phyloP scores from a whole-genome alignment of 2,888 invertebrate species.

The Andrena bicolor region DNA sequence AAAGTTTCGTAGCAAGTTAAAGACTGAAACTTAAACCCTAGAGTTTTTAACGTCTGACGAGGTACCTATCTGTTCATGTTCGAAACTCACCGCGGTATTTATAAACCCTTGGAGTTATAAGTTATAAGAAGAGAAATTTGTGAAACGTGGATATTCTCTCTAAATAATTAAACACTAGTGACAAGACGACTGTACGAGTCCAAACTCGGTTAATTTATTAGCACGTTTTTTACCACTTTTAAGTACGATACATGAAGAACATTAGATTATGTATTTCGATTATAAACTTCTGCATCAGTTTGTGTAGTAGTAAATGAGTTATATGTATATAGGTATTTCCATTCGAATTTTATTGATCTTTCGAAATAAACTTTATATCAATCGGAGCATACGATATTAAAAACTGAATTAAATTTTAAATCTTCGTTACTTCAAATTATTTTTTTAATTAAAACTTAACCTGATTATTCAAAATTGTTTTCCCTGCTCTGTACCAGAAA shows the following conservation, averaged over 20 bases:
- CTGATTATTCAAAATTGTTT: no score
- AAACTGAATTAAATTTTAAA: neutral
- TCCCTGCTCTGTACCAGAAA: no score
- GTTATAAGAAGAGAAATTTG: constrained; percentile 10
- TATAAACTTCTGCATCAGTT: no score
- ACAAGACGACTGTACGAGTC: neutral
- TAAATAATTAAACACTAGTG: constrained; percentile 53
- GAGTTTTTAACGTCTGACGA: constrained; percentile 5
- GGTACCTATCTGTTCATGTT: neutral
- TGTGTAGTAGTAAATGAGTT: no score
- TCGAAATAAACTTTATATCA: neutral
- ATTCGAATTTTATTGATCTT: neutral
- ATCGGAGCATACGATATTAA: neutral
- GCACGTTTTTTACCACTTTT: neutral
- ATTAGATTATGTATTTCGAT: no score
- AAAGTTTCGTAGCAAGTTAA: constrained; percentile 15
- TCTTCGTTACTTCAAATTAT: neutral
- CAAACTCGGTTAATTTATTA: neutral
- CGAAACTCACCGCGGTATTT: constrained; percentile 27
- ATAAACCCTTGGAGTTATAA: constrained; percentile 30
- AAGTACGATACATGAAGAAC: neutral
- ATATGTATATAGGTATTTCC: neutral
- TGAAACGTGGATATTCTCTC: constrained; percentile 6
- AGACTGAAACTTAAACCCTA: constrained; percentile 27
- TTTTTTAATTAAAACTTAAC: neutral